A percentile compares a stretch with the other conserved stretches of the same genome.
Conservation (phyloP, 2,888 invertebrate genomes). For the Hyles lineata region DNA sequence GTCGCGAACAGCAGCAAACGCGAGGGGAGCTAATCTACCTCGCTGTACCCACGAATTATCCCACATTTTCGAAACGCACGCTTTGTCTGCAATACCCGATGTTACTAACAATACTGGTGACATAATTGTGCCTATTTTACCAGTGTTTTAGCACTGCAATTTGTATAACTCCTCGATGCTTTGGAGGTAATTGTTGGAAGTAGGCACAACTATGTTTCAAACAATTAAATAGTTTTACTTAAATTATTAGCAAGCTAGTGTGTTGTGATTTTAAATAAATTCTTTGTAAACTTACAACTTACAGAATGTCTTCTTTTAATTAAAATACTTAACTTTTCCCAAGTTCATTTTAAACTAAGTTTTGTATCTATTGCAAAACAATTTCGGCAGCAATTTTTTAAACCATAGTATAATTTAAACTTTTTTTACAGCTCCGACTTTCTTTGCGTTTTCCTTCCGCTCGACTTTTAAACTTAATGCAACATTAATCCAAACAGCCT, state of each 20-base stretch:
- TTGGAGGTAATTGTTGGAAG: neutral
- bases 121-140: slow-evolving; percentile 8
- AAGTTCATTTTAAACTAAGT: too few species aligned
- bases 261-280: too few species aligned
- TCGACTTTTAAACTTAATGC: neutral
- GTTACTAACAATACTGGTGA: neutral
- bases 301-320: too few species aligned
- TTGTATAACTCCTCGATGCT: neutral
- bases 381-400: neutral
- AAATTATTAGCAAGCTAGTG: too few species aligned
- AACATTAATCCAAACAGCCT: neutral
- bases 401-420: neutral
- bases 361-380: too few species aligned
- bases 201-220: neutral
- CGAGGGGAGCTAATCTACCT: slow-evolving; percentile 43
- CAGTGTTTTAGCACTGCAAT: neutral
- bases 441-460: neutral
- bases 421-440: neutral
- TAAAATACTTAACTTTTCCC: too few species aligned
- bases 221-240: too few species aligned
- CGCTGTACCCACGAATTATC: slow-evolving; percentile 35
- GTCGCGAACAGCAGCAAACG: slow-evolving; percentile 58
- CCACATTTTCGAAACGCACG: slow-evolving; percentile 26
- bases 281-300: too few species aligned
- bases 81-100: neutral